Percentiles rank a stretch among this genome's conserved stretches.
These are phyloP conservation scores for Hippocampus mohnikei DNA, from an alignment of 2,113 vertebrate species.

Conservation along the genomic window DNA sequence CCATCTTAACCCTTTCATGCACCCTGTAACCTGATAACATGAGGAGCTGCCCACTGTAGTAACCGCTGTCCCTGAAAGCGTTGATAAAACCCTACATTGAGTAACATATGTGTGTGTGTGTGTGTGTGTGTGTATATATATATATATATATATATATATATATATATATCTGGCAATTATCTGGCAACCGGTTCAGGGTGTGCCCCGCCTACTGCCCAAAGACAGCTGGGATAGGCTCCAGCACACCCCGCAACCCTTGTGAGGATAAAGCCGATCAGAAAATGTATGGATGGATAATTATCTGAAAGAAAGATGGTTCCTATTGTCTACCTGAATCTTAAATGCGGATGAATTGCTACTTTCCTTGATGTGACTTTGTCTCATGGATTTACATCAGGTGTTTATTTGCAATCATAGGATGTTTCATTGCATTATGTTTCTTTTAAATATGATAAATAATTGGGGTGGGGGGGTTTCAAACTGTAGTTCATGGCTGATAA, in stretches of 20 bases:
- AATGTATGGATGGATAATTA: neutral
- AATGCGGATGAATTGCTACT: neutral
- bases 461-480: neutral
- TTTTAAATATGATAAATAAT: constrained; percentile 3
- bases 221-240: too few species aligned
- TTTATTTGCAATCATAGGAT: neutral
- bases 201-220: too few species aligned
- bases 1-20: neutral
- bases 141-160: too few species aligned
- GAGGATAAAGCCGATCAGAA: too few species aligned
- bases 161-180: too few species aligned
- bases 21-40: too few species aligned
- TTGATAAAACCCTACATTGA: neutral
- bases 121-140: too few species aligned
- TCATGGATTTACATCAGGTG: neutral
- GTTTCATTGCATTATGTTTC: neutral
- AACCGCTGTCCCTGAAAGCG: too few species aligned
- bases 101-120: too few species aligned
- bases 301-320: neutral
- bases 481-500: constrained; percentile 11
- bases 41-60: too few species aligned
- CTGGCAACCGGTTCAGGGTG: too few species aligned
- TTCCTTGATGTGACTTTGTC: neutral
- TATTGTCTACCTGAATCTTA: neutral
- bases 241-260: too few species aligned